phyloP scores from a whole-genome alignment of 2,888 invertebrate genomes.

The Eupelmus urozonus region DNA sequence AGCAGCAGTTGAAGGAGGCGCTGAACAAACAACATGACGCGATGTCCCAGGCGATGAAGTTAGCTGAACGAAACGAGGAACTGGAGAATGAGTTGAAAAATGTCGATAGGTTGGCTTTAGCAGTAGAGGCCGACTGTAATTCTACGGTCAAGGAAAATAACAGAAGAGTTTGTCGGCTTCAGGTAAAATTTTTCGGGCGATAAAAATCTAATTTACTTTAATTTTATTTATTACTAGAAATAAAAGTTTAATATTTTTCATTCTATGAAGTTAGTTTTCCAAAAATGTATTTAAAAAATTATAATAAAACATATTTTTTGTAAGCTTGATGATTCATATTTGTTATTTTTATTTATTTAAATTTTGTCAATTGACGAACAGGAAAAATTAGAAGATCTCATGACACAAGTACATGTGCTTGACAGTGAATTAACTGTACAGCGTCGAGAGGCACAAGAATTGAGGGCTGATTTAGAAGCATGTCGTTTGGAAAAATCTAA shows the following conservation, averaged over 20 bases:
- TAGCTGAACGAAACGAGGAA: slow-evolving; percentile 86
- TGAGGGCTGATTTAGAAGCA: slow-evolving; percentile 78
- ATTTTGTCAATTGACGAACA: slow-evolving; percentile 62
- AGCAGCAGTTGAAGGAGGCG: slow-evolving; percentile 80
- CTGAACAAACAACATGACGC: slow-evolving; percentile 88
- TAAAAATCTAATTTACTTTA: background rate
- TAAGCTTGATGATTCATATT: background rate
- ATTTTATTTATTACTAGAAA: background rate
- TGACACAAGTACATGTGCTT: slow-evolving; percentile 77
- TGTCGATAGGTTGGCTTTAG: slow-evolving; percentile 86
- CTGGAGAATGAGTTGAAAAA: slow-evolving; percentile 86
- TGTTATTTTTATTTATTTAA: too few relatives aligned
- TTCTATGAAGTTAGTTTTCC: background rate
- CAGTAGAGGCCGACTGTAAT: slow-evolving; percentile 88
- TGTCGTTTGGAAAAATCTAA: slow-evolving; percentile 80
- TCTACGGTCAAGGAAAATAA: slow-evolving; percentile 82
- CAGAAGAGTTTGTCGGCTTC: slow-evolving; percentile 76
- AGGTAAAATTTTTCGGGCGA: slow-evolving; percentile 67
- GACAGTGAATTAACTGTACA: slow-evolving; percentile 78
- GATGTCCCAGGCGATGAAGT: slow-evolving; percentile 85
- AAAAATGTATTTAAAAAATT: background rate
- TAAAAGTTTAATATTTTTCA: background rate
- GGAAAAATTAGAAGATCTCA: slow-evolving; percentile 78
- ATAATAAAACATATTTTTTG: background rate
- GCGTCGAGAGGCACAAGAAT: slow-evolving; percentile 77